Evolutionary conservation across 2,113 vertebrate species (phyloP), one percentile per base, ranked within the genome.

Genomic region (Callipepla squamata): DNA sequence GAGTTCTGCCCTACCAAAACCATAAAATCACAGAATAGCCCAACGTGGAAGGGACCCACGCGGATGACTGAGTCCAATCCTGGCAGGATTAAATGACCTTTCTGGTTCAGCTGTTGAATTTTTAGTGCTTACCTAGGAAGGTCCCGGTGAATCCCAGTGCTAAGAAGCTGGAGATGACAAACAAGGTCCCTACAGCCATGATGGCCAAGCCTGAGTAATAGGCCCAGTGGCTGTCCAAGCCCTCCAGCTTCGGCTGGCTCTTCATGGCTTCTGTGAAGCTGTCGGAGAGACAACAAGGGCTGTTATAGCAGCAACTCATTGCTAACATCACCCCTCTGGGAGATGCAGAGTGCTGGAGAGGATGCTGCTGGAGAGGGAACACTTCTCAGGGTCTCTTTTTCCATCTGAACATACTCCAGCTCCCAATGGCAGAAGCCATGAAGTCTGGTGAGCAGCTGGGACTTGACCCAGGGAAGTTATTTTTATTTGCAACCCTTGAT

Each of bases 101-200:
- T 85, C 58, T 69, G 74, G 48, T 32, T 62, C 80, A 93, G 67
- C 53, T 66, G 80, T 3, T 45, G 69, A 81, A 84, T 73, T 76
- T 95, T 79, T 48, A 69, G n/a, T 91, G 68, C 98, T 98, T 97
- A 99, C 99, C 99, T 55, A 99, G 96, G 96, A 99, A 99, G 0
- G 99, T 99, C 19, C 99, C 99, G 0, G 97, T 98, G 97, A 99
- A 99, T 55, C 99, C 99, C 94, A 99, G 96, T 3, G 98, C 98
- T 11, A 98, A 92, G 97, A 99, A 99, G 95, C 99, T 99, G 98
- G 98, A 98, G 57, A 98, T 69, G n/a, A 99, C 99, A 25, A 99
- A 97, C 58, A 98, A 12, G 7, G 95, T 95, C 40, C 99, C 99
- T 5, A 97, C 2, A 6, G 94, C 97, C 7, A 98, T 90, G 38